Percentiles rank a stretch among this genome's conserved stretches.
Conservation (phyloP, 2,113 vertebrate genomes). For the Ariopsis seemanni region DNA sequence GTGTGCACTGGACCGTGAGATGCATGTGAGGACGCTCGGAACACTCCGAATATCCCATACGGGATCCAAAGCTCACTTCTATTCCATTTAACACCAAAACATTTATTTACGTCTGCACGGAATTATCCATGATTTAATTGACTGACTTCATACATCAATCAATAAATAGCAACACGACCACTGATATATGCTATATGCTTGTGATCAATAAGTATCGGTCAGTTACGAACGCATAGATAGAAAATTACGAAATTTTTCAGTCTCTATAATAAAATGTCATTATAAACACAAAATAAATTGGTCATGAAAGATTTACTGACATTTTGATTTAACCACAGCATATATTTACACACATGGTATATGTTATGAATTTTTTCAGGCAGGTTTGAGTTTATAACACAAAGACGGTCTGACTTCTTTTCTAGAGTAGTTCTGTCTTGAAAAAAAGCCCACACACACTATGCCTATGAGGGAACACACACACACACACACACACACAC, state of each 20-base stretch:
- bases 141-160: neutral
- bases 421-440: conserved; percentile 27
- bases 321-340: neutral
- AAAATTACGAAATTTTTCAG: neutral
- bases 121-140: neutral
- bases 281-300: neutral
- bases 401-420: neutral
- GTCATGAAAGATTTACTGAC: neutral
- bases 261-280: neutral
- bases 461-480: conserved; percentile 23
- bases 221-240: neutral
- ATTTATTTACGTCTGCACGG: neutral
- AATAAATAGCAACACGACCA: neutral
- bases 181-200: neutral
- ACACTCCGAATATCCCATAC: neutral
- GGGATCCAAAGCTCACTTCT: neutral
- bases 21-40: neutral
- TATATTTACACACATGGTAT: neutral
- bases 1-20: conserved; percentile 19
- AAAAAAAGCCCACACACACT: conserved; percentile 48
- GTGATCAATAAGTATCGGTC: neutral
- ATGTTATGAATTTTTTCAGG: neutral
- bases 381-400: conserved; percentile 19
- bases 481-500: conserved; percentile 18
- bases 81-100: neutral